phyloP scores from a whole-genome alignment of 1,140 invertebrate species.

The Drosophila quadrilineata region DNA sequence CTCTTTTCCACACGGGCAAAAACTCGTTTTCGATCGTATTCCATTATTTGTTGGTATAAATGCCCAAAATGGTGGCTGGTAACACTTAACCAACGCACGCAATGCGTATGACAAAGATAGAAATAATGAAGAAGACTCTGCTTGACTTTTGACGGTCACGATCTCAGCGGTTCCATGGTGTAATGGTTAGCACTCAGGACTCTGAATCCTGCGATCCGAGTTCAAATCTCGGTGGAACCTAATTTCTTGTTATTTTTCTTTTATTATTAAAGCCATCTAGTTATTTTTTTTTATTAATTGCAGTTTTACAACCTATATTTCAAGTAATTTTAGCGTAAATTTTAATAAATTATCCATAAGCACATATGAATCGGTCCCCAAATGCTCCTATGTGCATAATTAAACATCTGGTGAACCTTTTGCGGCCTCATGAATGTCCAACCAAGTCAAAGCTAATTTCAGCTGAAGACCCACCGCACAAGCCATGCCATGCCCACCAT shows the following conservation, averaged over 20 bases:
- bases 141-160: not conserved
- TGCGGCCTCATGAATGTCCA: constrained; percentile 46
- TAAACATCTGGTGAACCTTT: constrained; percentile 50
- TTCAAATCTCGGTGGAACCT: constrained; percentile 92
- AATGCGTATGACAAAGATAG: not conserved
- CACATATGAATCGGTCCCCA: constrained; percentile 40
- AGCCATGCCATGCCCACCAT: not conserved
- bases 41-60: too few relatives aligned
- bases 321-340: not conserved
- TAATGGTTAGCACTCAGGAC: constrained; percentile 96
- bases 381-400: constrained; percentile 59
- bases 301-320: too few relatives aligned
- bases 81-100: too few relatives aligned
- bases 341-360: constrained; percentile 23
- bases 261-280: not conserved
- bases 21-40: constrained; percentile 5
- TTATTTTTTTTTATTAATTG: not conserved
- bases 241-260: not conserved
- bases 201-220: constrained; percentile 95
- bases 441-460: constrained; percentile 54
- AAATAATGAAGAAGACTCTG: not conserved
- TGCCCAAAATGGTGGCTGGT: too few relatives aligned
- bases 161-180: constrained; percentile 87
- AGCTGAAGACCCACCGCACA: constrained; percentile 31
- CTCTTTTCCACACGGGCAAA: not conserved